Percentiles rank a stretch among this genome's conserved stretches.
phyloP scores from a whole-genome alignment of 2,888 invertebrate species.

The Miltochrista miniata region DNA sequence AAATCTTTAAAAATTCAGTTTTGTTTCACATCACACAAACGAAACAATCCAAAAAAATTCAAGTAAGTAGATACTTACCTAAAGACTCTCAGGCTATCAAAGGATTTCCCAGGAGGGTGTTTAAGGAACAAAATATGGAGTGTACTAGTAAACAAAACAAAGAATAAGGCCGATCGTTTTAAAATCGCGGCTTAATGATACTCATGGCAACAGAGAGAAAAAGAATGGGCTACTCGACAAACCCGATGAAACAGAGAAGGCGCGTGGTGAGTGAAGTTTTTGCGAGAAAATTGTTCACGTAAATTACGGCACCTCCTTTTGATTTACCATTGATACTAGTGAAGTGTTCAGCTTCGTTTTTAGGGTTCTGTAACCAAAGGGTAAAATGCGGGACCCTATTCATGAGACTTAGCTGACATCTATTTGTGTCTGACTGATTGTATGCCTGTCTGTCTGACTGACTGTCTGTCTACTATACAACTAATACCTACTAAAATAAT shows the following conservation, averaged over 20 bases:
- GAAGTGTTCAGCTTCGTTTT: conserved; percentile 45
- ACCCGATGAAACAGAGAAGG: conserved; percentile 52
- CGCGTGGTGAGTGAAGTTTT: conserved; percentile 58
- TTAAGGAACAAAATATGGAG: conserved; percentile 42
- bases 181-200: conserved; percentile 63
- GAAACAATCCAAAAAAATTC: conserved; percentile 35
- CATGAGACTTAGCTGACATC: no score
- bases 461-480: no score
- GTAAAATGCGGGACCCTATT: no score
- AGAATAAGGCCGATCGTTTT: conserved; percentile 57
- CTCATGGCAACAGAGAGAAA: conserved; percentile 47
- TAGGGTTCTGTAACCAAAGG: no score
- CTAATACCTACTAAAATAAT: no score
- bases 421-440: no score
- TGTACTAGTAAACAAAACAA: conserved; percentile 50
- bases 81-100: conserved; percentile 37
- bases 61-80: conserved; percentile 21
- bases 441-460: no score
- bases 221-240: conserved; percentile 48
- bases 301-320: conserved; percentile 67
- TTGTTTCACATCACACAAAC: conserved; percentile 36
- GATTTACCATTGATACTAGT: conserved; percentile 74
- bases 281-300: conserved; percentile 71
- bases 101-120: conserved; percentile 42
- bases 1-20: conserved; percentile 22